A percentile compares a stretch with the other conserved stretches of the same genome.
These are phyloP conservation scores for Neopelma chrysocephalum DNA, from an alignment of 2,797 vertebrate species.

Conservation along the genomic window DNA sequence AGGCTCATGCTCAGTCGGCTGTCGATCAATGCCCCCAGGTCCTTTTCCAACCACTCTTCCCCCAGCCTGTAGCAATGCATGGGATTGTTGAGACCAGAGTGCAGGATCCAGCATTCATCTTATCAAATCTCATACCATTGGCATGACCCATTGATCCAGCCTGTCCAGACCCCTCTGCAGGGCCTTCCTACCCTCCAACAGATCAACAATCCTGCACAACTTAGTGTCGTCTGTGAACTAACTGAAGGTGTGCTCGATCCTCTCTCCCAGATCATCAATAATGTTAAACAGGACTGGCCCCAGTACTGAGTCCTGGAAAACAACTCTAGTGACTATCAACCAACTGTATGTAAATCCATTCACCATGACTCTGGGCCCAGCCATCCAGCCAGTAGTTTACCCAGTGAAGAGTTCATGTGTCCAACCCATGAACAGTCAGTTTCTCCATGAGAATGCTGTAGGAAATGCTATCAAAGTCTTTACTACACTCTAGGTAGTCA, in stretches of 20 bases:
- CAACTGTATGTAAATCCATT: background rate
- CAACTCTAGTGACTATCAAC: background rate
- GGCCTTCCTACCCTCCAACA: background rate
- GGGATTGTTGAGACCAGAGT: background rate
- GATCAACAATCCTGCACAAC: background rate
- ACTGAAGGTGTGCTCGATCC: accelerated
- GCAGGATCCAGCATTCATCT: background rate
- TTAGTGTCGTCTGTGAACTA: background rate
- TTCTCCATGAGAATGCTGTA: background rate
- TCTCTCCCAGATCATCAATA: background rate
- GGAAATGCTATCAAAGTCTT: background rate
- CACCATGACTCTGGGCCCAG: background rate
- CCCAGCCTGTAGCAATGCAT: background rate
- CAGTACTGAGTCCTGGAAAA: background rate
- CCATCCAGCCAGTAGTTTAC: background rate
- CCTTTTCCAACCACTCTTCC: background rate
- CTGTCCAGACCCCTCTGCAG: background rate
- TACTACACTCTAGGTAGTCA: background rate
- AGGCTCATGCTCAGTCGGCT: background rate
- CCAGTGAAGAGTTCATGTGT: background rate
- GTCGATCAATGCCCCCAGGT: background rate
- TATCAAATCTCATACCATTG: background rate
- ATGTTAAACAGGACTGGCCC: background rate
- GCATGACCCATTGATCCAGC: background rate
- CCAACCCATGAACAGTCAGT: background rate